Base-by-base conservation (phyloP, 2,113 vertebrate genomes). In the Actenoides hombroni region DNA sequence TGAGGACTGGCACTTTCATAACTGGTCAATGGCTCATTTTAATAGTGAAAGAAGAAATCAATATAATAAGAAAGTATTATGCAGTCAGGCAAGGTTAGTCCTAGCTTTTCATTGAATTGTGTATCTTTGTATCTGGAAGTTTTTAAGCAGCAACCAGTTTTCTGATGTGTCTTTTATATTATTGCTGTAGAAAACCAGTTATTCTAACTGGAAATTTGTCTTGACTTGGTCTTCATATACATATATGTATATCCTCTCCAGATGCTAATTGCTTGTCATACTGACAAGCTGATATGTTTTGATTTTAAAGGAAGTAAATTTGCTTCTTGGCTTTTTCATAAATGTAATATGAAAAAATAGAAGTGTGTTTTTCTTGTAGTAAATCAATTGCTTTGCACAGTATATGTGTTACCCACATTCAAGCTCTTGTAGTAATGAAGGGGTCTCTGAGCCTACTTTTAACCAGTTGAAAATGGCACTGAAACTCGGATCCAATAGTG, bases 21-120 rank as follows among this genome's bases (percentile, higher is more conserved):
- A 88, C 63, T 77, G 35, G 16, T 44, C 91, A 88, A 61, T 63
- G 48, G 48, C 24, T 85, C 83, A 83, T 94, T 94, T 95, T 95
- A 90, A 83, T 78, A 97, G 17, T 57, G 74, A 88, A 77, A 76
- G 46, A 68, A 56, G 88, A 53, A 92, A 91, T 68, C 56, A 89
- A 64, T 90, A 84, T 54, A 24, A 84, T 40, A 10, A 75, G 37
- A 93, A 73, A 61, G 19, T 82, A 51, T 86, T 83, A 48, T 28
- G 40, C 25, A 81, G 11, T 59, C 40, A 92, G 24, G 60, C 17
- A 70, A 77, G 54, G 46, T 90, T 84, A 90, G n/a, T 77, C 16
- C 40, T 67, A 78, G 87, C 15, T 80, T 73, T 79, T 79, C 25
- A 25, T 29, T 65, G 49, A 91, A 39, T 2, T 77, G n/a, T 74